Evolutionary conservation across 2,888 invertebrate species (phyloP).

Genomic region (Tenthredo notha): DNA sequence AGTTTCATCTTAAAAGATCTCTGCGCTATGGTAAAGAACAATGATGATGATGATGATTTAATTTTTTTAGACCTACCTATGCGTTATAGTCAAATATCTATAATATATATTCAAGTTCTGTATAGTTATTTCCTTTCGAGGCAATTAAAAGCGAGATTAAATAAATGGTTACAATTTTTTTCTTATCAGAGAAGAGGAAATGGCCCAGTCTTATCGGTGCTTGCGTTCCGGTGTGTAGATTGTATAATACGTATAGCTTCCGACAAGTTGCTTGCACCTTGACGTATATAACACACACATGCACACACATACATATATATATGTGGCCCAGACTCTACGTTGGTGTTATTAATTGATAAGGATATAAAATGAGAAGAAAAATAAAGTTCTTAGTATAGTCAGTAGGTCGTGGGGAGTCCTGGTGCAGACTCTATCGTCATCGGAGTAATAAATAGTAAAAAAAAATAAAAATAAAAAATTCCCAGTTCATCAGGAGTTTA

Average conservation of each 20-base stretch:
- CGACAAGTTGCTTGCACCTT: background rate
- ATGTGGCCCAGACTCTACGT: background rate
- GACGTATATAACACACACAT: background rate
- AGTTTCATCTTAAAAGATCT: background rate
- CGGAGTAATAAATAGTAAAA: background rate
- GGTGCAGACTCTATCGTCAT: background rate
- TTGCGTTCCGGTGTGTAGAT: background rate
- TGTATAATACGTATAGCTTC: background rate
- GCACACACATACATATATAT: background rate
- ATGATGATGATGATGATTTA: background rate
- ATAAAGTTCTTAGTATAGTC: no score
- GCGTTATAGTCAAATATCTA: no score
- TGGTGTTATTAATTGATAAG: background rate
- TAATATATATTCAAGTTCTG: background rate
- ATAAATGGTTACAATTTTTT: background rate
- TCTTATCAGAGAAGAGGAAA: background rate
- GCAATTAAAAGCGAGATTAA: background rate
- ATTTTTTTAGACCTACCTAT: no score
- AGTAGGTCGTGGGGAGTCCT: background rate
- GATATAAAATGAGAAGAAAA: background rate
- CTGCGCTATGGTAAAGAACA: background rate
- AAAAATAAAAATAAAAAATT: no score
- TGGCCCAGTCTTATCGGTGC: background rate
- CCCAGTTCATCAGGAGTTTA: background rate
- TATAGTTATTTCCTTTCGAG: background rate